phyloP scores from a whole-genome alignment of 1,140 invertebrate genomes.

The Gonatopus flavifemur region DNA sequence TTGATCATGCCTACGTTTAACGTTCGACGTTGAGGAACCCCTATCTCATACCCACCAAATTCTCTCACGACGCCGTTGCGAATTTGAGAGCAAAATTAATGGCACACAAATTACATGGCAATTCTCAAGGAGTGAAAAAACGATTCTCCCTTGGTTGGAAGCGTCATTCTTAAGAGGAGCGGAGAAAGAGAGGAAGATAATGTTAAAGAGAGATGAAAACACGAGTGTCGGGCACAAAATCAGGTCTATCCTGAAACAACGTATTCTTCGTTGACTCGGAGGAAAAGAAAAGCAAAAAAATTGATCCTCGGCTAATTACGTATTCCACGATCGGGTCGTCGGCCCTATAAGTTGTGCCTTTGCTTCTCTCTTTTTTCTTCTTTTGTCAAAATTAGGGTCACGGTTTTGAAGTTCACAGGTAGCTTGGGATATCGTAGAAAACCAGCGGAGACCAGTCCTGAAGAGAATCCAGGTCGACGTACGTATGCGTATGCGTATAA shows the following conservation, averaged over 20 bases:
- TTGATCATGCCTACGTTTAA: no score
- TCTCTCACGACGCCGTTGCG: no score
- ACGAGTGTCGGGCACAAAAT: no score
- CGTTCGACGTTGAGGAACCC: no score
- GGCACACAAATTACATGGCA: constrained; percentile 21
- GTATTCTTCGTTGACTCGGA: constrained; percentile 9
- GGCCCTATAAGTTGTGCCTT: background rate
- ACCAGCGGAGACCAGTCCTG: constrained; percentile 21
- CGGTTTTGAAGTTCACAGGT: constrained; percentile 20
- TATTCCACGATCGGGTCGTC: constrained; percentile 25
- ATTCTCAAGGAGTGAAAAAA: no score
- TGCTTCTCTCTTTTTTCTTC: background rate
- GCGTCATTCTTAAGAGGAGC: background rate
- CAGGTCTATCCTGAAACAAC: no score
- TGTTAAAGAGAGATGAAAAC: no score
- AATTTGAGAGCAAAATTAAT: no score
- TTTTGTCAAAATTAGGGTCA: background rate
- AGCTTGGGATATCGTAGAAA: constrained; percentile 4
- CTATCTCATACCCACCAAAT: no score
- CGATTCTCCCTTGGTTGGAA: no score
- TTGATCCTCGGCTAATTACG: constrained; percentile 27
- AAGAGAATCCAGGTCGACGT: constrained; percentile 29
- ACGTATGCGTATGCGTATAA: no score
- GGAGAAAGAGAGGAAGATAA: background rate
- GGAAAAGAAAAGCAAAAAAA: constrained; percentile 19